Base-by-base conservation (phyloP, 1,140 invertebrate species). In the Drosophila littoralis region DNA sequence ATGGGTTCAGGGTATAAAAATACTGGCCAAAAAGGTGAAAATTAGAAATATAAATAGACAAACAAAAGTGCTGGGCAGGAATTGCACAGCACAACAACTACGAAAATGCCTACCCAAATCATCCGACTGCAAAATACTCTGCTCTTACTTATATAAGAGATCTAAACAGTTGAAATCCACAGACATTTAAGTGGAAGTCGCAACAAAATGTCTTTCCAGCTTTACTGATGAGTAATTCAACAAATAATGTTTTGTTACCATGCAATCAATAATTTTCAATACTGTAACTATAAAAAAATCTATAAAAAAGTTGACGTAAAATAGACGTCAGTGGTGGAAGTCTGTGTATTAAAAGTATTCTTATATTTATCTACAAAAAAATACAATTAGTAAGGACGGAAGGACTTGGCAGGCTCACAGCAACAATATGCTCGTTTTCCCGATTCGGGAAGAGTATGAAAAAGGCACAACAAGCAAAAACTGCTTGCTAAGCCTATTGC, bases 401-500 rank as follows among this genome's bases (percentile, higher is more conserved):
- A 5, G 0, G 22, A 28, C 22, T 28, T 5, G 5, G 1, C 9
- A 40, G 9, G n/a, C 17, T 9, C 5, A 22, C 1, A 32, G n/a
- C 32, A 17, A 12, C 1, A 50, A 50, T 13, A 32, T n/a, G 5
- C 48, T 33, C 6, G 1, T 7, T 13, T 2, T n/a, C 12, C n/a
- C 1, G 1, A 13, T n/a, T 33, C 28, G 6, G n/a, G 2, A 1
- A 33, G 17, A 12, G 22, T 32, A 32, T 50, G 6, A n/a, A 42
- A 43, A 43, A 57, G 54, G 22, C 38, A 32, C 13, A 57, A 32
- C 22, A 13, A 59, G 42, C 13, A 61, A 65, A 77, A 81, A 75
- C 46, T 67, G 79, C 79, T 73, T 68, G 66, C 73, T 88, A 66
- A 75, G 83, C 83, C 84, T 84, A 88, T 85, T 83, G 77, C 77